These are phyloP conservation scores for Eupithecia tripunctaria DNA, from an alignment of 2,888 invertebrate genomes.

Conservation along the genomic window DNA sequence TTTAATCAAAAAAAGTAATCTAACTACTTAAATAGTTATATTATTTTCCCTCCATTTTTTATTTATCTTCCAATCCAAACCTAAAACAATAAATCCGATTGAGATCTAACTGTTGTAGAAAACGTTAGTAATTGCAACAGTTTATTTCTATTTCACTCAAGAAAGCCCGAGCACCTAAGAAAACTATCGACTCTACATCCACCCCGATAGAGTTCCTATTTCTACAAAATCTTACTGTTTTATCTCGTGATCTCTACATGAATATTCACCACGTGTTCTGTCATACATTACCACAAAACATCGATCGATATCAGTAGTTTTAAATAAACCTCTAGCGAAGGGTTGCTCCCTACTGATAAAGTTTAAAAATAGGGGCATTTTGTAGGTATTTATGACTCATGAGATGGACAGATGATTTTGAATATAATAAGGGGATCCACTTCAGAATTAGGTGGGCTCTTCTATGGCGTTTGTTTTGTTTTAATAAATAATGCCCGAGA, in stretches of 20 bases:
- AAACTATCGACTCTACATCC: constrained; percentile 1
- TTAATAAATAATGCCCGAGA: neutral
- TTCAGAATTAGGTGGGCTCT: neutral
- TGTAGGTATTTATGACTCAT: constrained; percentile 46
- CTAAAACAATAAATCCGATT: neutral
- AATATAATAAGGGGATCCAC: neutral
- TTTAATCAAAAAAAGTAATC: too few relatives aligned
- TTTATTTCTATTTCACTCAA: neutral
- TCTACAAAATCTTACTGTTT: constrained; percentile 1
- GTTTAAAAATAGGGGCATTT: constrained; percentile 49
- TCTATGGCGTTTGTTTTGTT: neutral
- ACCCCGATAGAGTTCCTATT: neutral
- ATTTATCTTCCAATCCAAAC: neutral
- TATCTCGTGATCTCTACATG: constrained; percentile 10
- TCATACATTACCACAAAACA: constrained; percentile 43
- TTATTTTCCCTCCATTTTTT: neutral
- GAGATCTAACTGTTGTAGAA: neutral
- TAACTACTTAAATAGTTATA: too few relatives aligned
- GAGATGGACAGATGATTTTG: constrained; percentile 35
- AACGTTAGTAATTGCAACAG: neutral
- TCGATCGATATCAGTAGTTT: constrained; percentile 71
- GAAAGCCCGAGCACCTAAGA: constrained; percentile 1
- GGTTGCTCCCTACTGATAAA: constrained; percentile 64
- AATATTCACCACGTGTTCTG: constrained; percentile 23
- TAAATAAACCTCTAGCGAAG: constrained; percentile 74